Percentiles rank a stretch among this genome's conserved stretches.
These are phyloP conservation scores for Desmophyllum pertusum DNA, from an alignment of 92 coral and sea anemone genomes.

Conservation along the genomic window DNA sequence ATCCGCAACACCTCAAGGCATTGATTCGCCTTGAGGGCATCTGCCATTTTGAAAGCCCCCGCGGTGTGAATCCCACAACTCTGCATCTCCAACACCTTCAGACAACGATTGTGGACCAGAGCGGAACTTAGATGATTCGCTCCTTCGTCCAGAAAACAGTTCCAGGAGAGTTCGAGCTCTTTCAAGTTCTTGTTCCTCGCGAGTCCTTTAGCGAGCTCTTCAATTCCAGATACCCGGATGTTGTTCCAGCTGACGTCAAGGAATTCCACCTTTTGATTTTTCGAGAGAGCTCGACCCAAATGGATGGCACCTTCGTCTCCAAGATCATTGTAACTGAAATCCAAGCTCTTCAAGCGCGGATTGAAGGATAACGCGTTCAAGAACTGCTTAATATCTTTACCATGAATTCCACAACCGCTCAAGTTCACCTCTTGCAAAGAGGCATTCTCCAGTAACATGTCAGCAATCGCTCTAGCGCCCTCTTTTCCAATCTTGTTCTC, in stretches of 20 bases:
- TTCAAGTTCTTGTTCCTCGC: constrained; percentile 32
- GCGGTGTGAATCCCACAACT: constrained; percentile 44
- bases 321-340: constrained; percentile 64
- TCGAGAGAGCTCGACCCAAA: constrained; percentile 32
- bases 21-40: constrained; percentile 60
- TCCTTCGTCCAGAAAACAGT: constrained; percentile 67
- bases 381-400: constrained; percentile 55
- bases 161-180: constrained; percentile 64
- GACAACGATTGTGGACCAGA: constrained; percentile 13
- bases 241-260: constrained; percentile 75
- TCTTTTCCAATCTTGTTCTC: constrained; percentile 52
- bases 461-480: constrained; percentile 55
- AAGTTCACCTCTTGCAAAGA: constrained; percentile 61
- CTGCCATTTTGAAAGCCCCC: constrained; percentile 65
- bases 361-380: constrained; percentile 47
- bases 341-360: constrained; percentile 43
- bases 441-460: constrained; percentile 66
- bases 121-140: constrained; percentile 44
- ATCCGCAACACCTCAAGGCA: constrained; percentile 69
- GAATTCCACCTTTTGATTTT: constrained; percentile 43
- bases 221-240: constrained; percentile 36
- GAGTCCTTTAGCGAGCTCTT: constrained; percentile 53
- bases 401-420: constrained; percentile 56
- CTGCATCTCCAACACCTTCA: constrained; percentile 34
- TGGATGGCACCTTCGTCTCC: constrained; percentile 58